Evolutionary conservation across 1,140 invertebrate genomes (phyloP).

Genomic region (Choristoneura fumiferana): DNA sequence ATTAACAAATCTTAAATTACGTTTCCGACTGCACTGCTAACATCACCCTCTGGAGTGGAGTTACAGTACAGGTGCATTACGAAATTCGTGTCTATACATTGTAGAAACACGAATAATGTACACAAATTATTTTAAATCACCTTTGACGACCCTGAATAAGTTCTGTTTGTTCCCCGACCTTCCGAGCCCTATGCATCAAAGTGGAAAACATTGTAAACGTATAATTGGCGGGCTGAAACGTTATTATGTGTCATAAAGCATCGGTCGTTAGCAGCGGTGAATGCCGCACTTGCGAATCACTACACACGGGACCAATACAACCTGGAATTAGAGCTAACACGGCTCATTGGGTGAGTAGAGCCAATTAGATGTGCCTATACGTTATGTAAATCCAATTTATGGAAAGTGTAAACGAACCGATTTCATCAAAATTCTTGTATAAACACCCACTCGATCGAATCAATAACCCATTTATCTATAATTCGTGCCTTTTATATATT

Average conservation of each 20-base stretch:
- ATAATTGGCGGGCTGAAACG: constrained; percentile 43
- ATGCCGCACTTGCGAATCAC: constrained; percentile 17
- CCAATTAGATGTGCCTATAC: too few species aligned
- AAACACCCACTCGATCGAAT: too few species aligned
- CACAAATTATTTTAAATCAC: constrained; percentile 26
- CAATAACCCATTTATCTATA: too few species aligned
- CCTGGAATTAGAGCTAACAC: too few species aligned
- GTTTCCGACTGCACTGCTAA: constrained; percentile 6
- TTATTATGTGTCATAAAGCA: constrained; percentile 45
- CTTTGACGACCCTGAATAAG: constrained; percentile 4
- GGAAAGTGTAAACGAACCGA: too few species aligned
- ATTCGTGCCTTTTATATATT: too few species aligned
- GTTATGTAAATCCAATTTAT: too few species aligned
- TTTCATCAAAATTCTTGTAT: too few species aligned
- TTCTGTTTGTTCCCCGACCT: constrained; percentile 25
- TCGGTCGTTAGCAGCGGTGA: constrained; percentile 33
- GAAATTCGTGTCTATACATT: constrained; percentile 28
- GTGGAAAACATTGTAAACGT: constrained; percentile 36
- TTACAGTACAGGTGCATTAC: constrained; percentile 24
- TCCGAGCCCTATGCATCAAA: constrained; percentile 29
- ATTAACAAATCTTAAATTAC: constrained; percentile 13
- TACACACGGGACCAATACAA: constrained; percentile 16
- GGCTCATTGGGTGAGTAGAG: too few species aligned
- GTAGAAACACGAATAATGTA: too few species aligned
- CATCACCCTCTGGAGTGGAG: constrained; percentile 24